Conservation (phyloP, 2,113 vertebrate genomes). For the Serranochromis macrocephalus region DNA sequence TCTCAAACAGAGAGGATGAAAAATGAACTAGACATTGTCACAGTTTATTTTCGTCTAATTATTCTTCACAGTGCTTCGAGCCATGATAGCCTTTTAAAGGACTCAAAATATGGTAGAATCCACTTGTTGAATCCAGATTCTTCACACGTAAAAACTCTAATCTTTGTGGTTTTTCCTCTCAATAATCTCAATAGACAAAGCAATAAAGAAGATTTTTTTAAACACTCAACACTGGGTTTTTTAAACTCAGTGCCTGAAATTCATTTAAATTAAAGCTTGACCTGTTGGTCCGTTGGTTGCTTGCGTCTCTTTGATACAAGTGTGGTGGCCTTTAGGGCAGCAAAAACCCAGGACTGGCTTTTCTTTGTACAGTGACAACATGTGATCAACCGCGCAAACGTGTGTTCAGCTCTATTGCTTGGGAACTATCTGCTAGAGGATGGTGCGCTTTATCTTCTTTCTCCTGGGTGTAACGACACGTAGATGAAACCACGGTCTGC, state of each 20-base stretch:
- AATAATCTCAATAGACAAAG: background rate
- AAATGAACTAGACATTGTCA: background rate
- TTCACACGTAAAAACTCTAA: background rate
- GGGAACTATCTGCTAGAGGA: background rate
- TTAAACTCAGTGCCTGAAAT: background rate
- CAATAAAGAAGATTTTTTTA: background rate
- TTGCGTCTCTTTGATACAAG: background rate
- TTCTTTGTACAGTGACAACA: slow-evolving; percentile 28
- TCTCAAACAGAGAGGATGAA: background rate
- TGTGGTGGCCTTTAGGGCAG: background rate
- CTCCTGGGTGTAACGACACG: background rate
- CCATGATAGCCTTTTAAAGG: background rate
- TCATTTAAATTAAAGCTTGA: background rate
- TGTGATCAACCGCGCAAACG: slow-evolving; percentile 26
- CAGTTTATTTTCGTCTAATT: background rate
- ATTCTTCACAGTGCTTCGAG: background rate
- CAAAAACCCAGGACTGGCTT: background rate
- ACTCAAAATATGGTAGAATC: background rate
- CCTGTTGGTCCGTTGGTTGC: background rate
- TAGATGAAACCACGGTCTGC: background rate
- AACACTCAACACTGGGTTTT: background rate
- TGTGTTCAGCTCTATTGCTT: background rate
- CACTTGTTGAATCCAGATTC: background rate
- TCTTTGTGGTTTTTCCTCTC: background rate
- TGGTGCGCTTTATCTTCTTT: background rate